Base-by-base conservation (phyloP, 2,888 invertebrate species). In the Stenodera caucasica region DNA sequence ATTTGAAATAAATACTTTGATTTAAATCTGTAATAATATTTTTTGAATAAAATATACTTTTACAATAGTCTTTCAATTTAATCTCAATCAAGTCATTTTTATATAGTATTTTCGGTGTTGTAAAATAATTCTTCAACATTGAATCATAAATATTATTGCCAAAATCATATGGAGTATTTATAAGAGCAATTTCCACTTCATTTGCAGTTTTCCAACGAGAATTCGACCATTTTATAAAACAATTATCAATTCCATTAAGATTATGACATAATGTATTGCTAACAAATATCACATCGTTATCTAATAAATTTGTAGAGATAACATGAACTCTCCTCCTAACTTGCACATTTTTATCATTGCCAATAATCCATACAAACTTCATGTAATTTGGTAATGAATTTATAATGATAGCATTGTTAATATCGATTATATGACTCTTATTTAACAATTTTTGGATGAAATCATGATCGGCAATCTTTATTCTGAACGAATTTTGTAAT, bases 51-150 rank as follows among this genome's bases (percentile, higher is more conserved):
- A 75, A 78, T 59, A 72, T 69, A 59, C 81, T 78, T 15, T 81
- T 75, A 18, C 76, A 77, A 70, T 80, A 80, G 58, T 79, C 73
- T 60, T 83, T 84, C 0, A 90, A 77, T 49, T 86, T 81, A 64
- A 92, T 83, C 53, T 82, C 82, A 73, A 92, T 87, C 40, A 88
- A 79, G 75, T 91, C 90, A 70, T 85, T 83, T 49, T 81, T 78
- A 71, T 85, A 85, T 4, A 91, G 72, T 67, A 89, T 80, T 72
- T 87, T 87, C 18, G 91, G 90, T 45, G 80, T 80, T 72, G 83
- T 84, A 76, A 92, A 92, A 74, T 89, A 87, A 72, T 86, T 88
- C 70, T 83, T 84, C 37, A 92, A 75, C 53, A 90, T 77, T 55
- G 83, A 78, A 76, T 88, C 88, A 0, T 85, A 76, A 49, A 88